phyloP scores from a whole-genome alignment of 2,888 invertebrate species.

The Tipula unca region DNA sequence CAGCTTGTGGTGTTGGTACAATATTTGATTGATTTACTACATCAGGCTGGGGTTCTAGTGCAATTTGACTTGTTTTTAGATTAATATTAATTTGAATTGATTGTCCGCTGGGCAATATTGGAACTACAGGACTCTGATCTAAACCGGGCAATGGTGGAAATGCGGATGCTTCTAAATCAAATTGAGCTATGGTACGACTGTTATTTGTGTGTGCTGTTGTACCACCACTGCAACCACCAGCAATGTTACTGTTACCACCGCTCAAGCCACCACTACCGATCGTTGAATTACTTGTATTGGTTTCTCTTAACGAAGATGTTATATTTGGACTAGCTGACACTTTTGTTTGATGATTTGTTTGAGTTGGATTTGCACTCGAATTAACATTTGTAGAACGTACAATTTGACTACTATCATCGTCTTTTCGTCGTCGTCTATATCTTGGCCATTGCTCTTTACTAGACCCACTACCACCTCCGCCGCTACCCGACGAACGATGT shows the following conservation, averaged over 20 bases:
- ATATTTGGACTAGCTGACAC: slow-evolving; percentile 23
- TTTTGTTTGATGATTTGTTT: background rate
- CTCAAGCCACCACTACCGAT: background rate
- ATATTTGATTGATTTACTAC: background rate
- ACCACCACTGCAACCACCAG: background rate
- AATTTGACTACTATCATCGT: slow-evolving; percentile 36
- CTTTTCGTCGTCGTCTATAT: slow-evolving; percentile 42
- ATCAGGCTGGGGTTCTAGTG: slow-evolving; percentile 1
- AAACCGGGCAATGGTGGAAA: slow-evolving; percentile 72
- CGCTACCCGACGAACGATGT: slow-evolving; percentile 21
- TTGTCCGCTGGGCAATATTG: background rate
- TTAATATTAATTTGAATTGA: slow-evolving; percentile 23
- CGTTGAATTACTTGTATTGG: slow-evolving; percentile 17
- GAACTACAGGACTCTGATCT: slow-evolving; percentile 34
- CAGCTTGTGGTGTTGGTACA: background rate
- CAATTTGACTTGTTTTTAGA: slow-evolving; percentile 25
- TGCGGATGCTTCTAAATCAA: slow-evolving; percentile 69
- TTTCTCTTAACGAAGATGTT: slow-evolving; percentile 23
- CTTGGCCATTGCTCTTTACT: slow-evolving; percentile 41
- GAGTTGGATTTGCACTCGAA: background rate
- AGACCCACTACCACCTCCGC: slow-evolving; percentile 23
- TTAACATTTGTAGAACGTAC: slow-evolving; percentile 18
- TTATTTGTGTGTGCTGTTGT: slow-evolving; percentile 22
- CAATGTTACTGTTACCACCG: background rate
- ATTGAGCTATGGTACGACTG: slow-evolving; percentile 46